A percentile compares a stretch with the other conserved stretches of the same genome.
Conservation (phyloP, 1,140 invertebrate genomes). For the Mylabris phalerata region DNA sequence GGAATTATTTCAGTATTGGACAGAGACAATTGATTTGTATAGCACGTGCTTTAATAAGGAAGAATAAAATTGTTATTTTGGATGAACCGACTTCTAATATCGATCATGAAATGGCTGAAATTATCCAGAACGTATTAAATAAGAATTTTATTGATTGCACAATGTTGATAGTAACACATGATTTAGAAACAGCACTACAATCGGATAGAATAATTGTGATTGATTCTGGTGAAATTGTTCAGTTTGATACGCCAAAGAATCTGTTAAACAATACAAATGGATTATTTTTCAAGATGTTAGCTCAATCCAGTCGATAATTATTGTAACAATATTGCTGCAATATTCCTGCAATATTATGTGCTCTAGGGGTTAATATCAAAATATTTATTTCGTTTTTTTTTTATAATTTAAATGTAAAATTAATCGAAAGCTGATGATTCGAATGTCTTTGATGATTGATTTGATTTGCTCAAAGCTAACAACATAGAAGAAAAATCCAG, state of each 20-base stretch:
- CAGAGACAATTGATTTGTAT: conserved; percentile 48
- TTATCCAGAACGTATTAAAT: conserved; percentile 33
- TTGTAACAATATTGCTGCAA: too few species aligned
- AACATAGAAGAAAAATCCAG: too few species aligned
- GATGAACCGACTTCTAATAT: conserved; percentile 55
- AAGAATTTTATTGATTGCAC: conserved; percentile 52
- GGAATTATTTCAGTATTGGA: conserved; percentile 14
- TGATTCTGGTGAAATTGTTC: conserved; percentile 48
- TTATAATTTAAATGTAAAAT: too few species aligned
- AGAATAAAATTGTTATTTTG: conserved; percentile 47
- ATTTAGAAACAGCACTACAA: conserved; percentile 48
- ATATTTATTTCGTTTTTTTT: too few species aligned
- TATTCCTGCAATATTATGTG: too few species aligned
- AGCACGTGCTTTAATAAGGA: conserved; percentile 63
- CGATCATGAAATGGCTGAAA: conserved; percentile 39
- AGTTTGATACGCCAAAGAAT: conserved; percentile 53
- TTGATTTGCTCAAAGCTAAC: too few species aligned
- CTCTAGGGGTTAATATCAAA: too few species aligned
- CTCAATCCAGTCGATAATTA: too few species aligned
- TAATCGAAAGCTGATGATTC: too few species aligned
- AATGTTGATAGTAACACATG: conserved; percentile 47
- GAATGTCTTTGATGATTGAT: too few species aligned
- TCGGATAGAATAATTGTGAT: conserved; percentile 50
- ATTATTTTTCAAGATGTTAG: too few species aligned
- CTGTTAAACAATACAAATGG: conserved; percentile 47